Conservation (phyloP, 1,140 invertebrate genomes). For the Tetranychus cinnabarinus region DNA sequence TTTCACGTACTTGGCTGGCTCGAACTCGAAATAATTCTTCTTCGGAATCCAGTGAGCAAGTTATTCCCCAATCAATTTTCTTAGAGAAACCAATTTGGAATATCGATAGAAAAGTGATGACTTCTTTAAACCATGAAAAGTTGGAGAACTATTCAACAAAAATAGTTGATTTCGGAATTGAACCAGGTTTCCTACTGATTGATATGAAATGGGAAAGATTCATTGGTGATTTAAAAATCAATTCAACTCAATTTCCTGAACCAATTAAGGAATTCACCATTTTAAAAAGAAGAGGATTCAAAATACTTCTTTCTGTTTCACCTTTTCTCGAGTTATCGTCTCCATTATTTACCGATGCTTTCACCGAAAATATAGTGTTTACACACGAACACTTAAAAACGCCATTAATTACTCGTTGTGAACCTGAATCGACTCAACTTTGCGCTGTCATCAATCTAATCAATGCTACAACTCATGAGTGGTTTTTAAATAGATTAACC, state of each 20-base stretch:
- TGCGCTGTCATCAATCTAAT: constrained; percentile 54
- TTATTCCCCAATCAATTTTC: constrained; percentile 5
- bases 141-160: not conserved
- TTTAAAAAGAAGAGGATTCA: constrained; percentile 51
- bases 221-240: constrained; percentile 27
- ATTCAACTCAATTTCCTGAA: constrained; percentile 33
- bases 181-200: constrained; percentile 23
- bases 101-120: constrained; percentile 4
- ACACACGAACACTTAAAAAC: constrained; percentile 9
- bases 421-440: not conserved
- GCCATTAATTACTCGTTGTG: constrained; percentile 11
- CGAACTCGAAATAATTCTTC: not conserved
- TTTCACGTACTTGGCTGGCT: not conserved
- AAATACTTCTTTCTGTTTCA: constrained; percentile 54
- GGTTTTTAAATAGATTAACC: constrained; percentile 40
- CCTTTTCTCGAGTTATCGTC: constrained; percentile 27
- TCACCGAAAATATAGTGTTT: constrained; percentile 8
- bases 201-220: constrained; percentile 28
- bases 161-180: not conserved
- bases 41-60: not conserved
- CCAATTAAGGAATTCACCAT: constrained; percentile 49
- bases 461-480: constrained; percentile 46
- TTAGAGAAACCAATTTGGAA: constrained; percentile 14
- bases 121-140: constrained; percentile 6
- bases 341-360: constrained; percentile 7